Evolutionary conservation across 2,888 invertebrate genomes (phyloP).

Genomic region (Polydrusus tereticollis): DNA sequence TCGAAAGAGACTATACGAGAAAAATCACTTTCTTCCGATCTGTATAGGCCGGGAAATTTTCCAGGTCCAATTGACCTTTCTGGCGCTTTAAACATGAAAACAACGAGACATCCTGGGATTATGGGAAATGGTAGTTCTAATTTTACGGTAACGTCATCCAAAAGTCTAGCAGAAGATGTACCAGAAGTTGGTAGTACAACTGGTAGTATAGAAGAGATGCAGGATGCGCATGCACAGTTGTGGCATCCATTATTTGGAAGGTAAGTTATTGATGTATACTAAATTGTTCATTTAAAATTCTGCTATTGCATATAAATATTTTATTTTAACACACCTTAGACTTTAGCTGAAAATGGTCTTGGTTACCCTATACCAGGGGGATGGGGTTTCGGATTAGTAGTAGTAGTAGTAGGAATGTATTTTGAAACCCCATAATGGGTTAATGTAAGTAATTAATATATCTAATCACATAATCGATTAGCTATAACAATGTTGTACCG

Average conservation of each 20-base stretch:
- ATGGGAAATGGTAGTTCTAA: slow-evolving; percentile 11
- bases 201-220: slow-evolving; percentile 71
- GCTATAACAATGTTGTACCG: too few relatives aligned
- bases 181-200: slow-evolving; percentile 78
- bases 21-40: slow-evolving; percentile 17
- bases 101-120: slow-evolving; percentile 63
- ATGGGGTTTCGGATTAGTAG: too few relatives aligned
- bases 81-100: slow-evolving; percentile 60
- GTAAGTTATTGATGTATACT: slow-evolving; percentile 75
- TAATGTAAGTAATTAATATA: too few relatives aligned
- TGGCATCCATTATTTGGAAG: slow-evolving; percentile 91
- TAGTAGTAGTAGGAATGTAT: too few relatives aligned
- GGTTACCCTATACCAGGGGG: too few relatives aligned
- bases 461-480: too few relatives aligned
- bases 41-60: slow-evolving; percentile 7
- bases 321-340: too few relatives aligned
- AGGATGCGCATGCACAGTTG: slow-evolving; percentile 76
- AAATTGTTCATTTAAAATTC: too few relatives aligned
- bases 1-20: slow-evolving; percentile 14
- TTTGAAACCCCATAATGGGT: too few relatives aligned
- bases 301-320: too few relatives aligned
- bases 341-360: too few relatives aligned
- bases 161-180: slow-evolving; percentile 68
- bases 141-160: slow-evolving; percentile 47
- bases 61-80: slow-evolving; percentile 66